Evolutionary conservation across 2,113 vertebrate species (phyloP).

Genomic region (Ivindomyrus marchei): DNA sequence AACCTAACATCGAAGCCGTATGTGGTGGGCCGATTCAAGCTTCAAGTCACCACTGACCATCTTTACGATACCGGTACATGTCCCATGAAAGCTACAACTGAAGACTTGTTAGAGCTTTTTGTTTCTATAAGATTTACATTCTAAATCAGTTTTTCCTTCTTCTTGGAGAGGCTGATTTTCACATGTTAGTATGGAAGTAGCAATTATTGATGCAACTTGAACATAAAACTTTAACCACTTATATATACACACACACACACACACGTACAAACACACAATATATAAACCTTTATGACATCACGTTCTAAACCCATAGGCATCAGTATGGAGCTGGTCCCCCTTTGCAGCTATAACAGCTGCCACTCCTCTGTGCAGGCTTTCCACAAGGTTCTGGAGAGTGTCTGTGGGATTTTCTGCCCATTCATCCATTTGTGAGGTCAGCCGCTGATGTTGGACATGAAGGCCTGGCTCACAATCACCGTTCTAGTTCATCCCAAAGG

Average conservation of each 20-base stretch:
- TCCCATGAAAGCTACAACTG: background rate
- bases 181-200: background rate
- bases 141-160: background rate
- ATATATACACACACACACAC: background rate
- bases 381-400: too few species aligned
- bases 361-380: too few species aligned
- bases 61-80: background rate
- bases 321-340: background rate
- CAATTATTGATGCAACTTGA: background rate
- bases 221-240: background rate
- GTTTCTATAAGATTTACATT: background rate
- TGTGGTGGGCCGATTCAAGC: background rate
- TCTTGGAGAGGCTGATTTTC: background rate
- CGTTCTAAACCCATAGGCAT: background rate
- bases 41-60: background rate
- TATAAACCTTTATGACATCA: background rate
- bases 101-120: background rate
- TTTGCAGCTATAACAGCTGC: too few species aligned
- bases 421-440: too few species aligned
- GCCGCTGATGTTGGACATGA: too few species aligned
- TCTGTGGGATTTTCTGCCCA: too few species aligned
- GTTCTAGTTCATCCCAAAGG: too few species aligned
- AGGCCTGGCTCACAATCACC: too few species aligned
- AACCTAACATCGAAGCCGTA: background rate
- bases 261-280: background rate